A percentile compares a stretch with the other conserved stretches of the same genome.
phyloP scores from a whole-genome alignment of 2,797 vertebrate species.

The Epinephelus malabaricus region DNA sequence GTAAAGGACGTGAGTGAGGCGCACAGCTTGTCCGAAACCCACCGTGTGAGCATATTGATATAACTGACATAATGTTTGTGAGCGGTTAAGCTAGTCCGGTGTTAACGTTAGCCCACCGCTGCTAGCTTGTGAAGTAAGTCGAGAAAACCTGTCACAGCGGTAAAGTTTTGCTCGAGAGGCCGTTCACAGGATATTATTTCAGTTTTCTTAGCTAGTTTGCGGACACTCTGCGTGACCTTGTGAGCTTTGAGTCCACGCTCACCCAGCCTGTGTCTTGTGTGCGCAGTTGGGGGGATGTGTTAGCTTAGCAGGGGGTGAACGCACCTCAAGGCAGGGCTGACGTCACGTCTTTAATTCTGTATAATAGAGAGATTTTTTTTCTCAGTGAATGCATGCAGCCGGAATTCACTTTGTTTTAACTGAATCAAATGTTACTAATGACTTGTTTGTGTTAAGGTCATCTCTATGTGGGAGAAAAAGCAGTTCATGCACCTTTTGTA shows the following conservation, averaged over 20 bases:
- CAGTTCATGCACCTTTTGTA: background rate
- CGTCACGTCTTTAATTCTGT: background rate
- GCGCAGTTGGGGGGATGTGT: constrained; percentile 28
- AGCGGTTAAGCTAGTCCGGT: background rate
- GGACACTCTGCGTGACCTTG: constrained; percentile 73
- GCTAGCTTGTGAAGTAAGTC: background rate
- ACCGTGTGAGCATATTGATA: constrained; percentile 5
- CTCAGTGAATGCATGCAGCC: background rate
- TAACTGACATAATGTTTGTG: constrained; percentile 15
- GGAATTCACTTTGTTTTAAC: background rate
- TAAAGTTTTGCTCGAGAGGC: background rate
- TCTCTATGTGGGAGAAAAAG: background rate
- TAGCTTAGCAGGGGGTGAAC: background rate
- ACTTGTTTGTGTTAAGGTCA: background rate
- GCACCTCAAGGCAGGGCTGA: background rate
- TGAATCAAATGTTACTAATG: background rate
- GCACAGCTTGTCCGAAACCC: constrained; percentile 14
- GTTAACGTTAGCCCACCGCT: background rate
- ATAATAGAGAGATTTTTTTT: too few species aligned
- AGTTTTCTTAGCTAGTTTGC: constrained; percentile 36
- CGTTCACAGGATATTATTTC: background rate
- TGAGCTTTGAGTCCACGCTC: constrained; percentile 36
- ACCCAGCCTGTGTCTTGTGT: constrained; percentile 7
- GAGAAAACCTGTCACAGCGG: accelerated
- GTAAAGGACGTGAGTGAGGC: constrained; percentile 33